A percentile compares a stretch with the other conserved stretches of the same genome.
Evolutionary conservation across 2,113 vertebrate genomes (phyloP).

Genomic region (Brienomyrus longianalis): DNA sequence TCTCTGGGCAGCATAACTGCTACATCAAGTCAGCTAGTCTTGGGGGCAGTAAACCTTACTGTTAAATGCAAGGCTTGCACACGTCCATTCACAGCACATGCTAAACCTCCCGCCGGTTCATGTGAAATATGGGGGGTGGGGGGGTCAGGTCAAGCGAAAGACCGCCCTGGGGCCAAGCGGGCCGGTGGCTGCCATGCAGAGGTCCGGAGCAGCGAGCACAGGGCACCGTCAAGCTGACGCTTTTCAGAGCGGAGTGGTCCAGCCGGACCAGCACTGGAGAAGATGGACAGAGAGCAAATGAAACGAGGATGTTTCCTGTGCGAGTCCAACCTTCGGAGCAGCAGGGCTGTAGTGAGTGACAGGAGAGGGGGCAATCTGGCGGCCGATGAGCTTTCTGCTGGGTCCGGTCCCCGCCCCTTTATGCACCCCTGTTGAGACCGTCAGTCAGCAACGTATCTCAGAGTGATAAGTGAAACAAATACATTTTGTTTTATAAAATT

Average conservation of each 20-base stretch:
- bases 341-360: neutral
- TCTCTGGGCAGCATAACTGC: neutral
- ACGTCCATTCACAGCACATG: neutral
- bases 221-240: neutral
- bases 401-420: neutral
- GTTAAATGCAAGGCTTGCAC: neutral
- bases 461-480: neutral
- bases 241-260: neutral
- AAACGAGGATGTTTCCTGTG: neutral
- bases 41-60: neutral
- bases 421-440: neutral
- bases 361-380: neutral
- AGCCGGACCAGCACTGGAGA: neutral
- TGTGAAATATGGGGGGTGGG: neutral
- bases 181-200: neutral
- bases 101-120: neutral
- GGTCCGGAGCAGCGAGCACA: neutral
- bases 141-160: neutral
- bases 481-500: neutral
- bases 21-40: neutral
- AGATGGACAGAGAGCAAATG: neutral
- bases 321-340: neutral
- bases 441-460: neutral
- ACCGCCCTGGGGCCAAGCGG: neutral
- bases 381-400: neutral